Conservation (phyloP, 2,888 invertebrate genomes). For the Acanthosoma haemorrhoidale region DNA sequence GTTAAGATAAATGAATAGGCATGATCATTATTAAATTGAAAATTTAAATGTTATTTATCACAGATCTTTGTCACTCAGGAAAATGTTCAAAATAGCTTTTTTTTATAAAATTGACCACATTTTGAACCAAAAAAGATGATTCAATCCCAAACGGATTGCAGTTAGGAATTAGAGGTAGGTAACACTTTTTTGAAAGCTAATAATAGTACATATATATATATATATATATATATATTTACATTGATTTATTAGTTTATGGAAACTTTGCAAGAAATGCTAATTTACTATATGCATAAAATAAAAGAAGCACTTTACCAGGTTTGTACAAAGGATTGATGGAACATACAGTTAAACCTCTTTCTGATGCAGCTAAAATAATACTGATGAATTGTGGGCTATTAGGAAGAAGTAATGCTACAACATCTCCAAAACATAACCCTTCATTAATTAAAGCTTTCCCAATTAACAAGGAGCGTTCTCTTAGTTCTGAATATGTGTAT, state of each 20-base stretch:
- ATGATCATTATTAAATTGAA: no score
- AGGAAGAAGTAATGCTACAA: constrained; percentile 64
- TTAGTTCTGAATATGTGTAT: constrained; percentile 64
- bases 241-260: background rate
- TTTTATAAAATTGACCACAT: no score
- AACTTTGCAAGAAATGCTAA: no score
- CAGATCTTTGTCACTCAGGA: no score
- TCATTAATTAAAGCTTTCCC: constrained; percentile 62
- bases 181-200: no score
- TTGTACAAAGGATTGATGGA: constrained; percentile 72
- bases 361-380: constrained; percentile 59
- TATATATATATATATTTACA: background rate
- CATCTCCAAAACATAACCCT: constrained; percentile 55
- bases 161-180: no score
- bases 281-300: no score
- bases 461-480: constrained; percentile 60
- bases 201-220: background rate
- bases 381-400: constrained; percentile 72
- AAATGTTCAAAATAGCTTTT: no score
- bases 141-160: no score
- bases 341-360: constrained; percentile 64
- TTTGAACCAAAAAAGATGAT: no score
- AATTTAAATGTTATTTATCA: no score
- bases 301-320: constrained; percentile 46
- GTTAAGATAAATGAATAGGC: no score